Conservation (phyloP, 2,888 invertebrate species). For the Salticus scenicus region DNA sequence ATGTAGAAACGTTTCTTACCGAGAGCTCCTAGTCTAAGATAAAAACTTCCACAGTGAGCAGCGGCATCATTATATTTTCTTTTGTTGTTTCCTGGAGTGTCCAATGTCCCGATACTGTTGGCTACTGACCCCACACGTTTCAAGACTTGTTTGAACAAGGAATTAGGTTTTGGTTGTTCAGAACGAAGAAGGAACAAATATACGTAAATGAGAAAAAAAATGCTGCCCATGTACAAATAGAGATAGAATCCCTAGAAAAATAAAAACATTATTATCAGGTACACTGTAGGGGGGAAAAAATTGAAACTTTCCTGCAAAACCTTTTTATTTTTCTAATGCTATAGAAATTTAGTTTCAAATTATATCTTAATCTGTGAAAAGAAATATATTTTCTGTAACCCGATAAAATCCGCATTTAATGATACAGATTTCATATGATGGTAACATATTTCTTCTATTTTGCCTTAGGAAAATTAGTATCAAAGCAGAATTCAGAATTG, state of each 20-base stretch:
- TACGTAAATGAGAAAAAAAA: constrained; percentile 88
- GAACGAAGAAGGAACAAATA: constrained; percentile 77
- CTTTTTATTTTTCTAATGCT: too few relatives aligned
- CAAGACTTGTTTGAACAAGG: constrained; percentile 52
- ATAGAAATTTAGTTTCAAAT: constrained; percentile 70
- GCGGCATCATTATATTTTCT: constrained; percentile 56
- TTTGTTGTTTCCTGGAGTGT: neutral
- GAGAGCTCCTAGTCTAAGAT: constrained; percentile 93
- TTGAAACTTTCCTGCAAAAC: too few relatives aligned
- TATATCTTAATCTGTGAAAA: too few relatives aligned
- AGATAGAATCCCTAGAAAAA: constrained; percentile 89
- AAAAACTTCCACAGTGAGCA: constrained; percentile 91
- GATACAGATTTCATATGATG: too few relatives aligned
- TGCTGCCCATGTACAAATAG: constrained; percentile 90
- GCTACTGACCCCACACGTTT: constrained; percentile 48
- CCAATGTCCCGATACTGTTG: constrained; percentile 45
- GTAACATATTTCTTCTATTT: too few relatives aligned
- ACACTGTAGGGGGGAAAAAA: too few relatives aligned
- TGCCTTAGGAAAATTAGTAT: too few relatives aligned
- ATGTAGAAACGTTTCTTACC: too few relatives aligned
- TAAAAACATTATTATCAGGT: too few relatives aligned
- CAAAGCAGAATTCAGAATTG: too few relatives aligned
- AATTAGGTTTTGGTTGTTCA: constrained; percentile 52
- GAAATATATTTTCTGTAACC: too few relatives aligned
- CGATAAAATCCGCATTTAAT: too few relatives aligned